Conservation (phyloP, 2,113 vertebrate genomes). For the Phasianus colchicus region DNA sequence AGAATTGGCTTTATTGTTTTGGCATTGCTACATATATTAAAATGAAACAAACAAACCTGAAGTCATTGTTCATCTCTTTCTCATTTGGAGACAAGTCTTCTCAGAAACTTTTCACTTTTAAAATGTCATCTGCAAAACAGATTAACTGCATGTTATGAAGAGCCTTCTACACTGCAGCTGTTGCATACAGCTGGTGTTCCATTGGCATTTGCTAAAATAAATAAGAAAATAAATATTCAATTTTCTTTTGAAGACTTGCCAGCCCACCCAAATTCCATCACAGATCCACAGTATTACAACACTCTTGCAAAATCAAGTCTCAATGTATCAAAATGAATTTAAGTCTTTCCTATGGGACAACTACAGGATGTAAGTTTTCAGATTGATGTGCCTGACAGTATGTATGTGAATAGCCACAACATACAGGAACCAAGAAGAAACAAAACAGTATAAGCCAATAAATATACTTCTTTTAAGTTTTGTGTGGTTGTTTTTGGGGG, state of each 20-base stretch:
- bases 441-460: accelerated
- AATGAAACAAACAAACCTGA: not conserved
- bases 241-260: not conserved
- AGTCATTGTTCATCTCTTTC: not conserved
- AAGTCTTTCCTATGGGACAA: not conserved
- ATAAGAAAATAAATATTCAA: not conserved
- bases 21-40: not conserved
- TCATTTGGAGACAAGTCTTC: accelerated
- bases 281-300: not conserved
- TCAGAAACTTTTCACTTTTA: not conserved
- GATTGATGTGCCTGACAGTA: not conserved
- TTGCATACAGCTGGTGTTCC: not conserved
- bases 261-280: not conserved
- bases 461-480: not conserved
- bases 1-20: not conserved
- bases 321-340: not conserved
- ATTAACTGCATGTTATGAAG: not conserved
- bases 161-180: not conserved
- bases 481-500: not conserved
- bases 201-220: not conserved
- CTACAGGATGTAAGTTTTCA: not conserved
- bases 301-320: not conserved
- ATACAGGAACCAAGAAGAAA: not conserved
- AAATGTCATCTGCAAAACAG: not conserved
- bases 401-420: not conserved